Evolutionary conservation across 2,888 invertebrate genomes (phyloP).

Genomic region (Latheticus oryzae): DNA sequence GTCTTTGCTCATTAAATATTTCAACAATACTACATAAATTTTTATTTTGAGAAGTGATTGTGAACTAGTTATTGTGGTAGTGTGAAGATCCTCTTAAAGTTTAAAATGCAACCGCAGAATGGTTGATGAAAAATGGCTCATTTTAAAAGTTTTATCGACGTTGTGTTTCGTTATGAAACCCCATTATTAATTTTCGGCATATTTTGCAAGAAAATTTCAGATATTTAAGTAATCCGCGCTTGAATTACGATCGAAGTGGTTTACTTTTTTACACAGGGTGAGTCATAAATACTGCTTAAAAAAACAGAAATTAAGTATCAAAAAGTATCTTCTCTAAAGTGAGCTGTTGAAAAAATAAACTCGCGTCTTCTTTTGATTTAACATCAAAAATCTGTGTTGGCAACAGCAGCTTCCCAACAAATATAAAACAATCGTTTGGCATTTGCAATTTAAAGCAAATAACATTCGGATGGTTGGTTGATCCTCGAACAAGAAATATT

Average conservation of each 20-base stretch:
- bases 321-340: neutral
- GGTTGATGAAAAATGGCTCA: constrained; percentile 6
- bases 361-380: constrained; percentile 6
- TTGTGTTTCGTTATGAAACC: constrained; percentile 24
- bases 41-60: no score
- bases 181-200: constrained; percentile 27
- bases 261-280: constrained; percentile 12
- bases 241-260: constrained; percentile 14
- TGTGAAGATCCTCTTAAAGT: no score
- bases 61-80: no score
- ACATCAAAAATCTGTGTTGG: constrained; percentile 17
- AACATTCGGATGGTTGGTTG: constrained; percentile 30
- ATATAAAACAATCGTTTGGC: constrained; percentile 33
- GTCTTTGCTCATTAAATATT: no score
- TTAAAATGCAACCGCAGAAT: constrained; percentile 15
- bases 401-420: constrained; percentile 21
- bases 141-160: constrained; percentile 19
- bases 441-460: constrained; percentile 41
- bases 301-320: constrained; percentile 17
- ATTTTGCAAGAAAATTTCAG: constrained; percentile 28
- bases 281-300: constrained; percentile 13
- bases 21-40: no score
- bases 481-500: constrained; percentile 29
- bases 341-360: constrained; percentile 4
- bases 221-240: constrained; percentile 28